A percentile compares a stretch with the other conserved stretches of the same genome.
Conservation (phyloP, 1,140 invertebrate genomes). For the Caenorhabditis elegans region DNA sequence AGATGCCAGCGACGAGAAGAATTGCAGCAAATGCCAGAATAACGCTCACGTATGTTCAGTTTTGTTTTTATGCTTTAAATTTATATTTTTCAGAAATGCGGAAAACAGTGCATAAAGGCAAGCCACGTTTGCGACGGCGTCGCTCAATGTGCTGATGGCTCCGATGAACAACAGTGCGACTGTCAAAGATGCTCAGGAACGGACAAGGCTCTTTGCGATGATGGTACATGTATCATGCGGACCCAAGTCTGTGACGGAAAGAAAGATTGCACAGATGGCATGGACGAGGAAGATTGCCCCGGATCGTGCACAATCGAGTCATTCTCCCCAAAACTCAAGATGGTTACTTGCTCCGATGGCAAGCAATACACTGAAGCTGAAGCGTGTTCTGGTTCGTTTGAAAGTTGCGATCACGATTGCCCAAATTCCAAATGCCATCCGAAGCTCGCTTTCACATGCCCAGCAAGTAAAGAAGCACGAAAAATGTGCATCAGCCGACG, state of each 20-base stretch:
- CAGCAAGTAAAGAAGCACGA: neutral
- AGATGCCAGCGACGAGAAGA: slow-evolving; percentile 38
- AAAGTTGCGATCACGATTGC: neutral
- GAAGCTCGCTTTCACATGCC: slow-evolving; percentile 6
- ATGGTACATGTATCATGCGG: slow-evolving; percentile 39
- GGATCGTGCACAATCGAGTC: slow-evolving; percentile 14
- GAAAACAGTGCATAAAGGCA: slow-evolving; percentile 36
- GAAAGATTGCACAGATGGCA: slow-evolving; percentile 34
- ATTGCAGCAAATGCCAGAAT: slow-evolving; percentile 14
- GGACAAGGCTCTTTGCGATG: slow-evolving; percentile 26
- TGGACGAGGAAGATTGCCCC: slow-evolving; percentile 41
- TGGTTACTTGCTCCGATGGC: neutral
- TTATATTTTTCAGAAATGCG: slow-evolving; percentile 26
- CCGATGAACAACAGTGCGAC: slow-evolving; percentile 43
- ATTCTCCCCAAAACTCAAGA: neutral
- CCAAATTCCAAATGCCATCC: neutral
- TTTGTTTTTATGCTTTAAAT: no score
- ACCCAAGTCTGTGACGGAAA: slow-evolving; percentile 35
- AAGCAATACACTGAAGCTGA: neutral
- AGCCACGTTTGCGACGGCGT: slow-evolving; percentile 43
- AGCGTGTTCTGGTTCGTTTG: neutral
- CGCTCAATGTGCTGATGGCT: slow-evolving; percentile 41
- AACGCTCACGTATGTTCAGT: slow-evolving; percentile 33
- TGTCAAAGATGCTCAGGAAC: slow-evolving; percentile 36
- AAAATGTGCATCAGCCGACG: slow-evolving; percentile 26